Evolutionary conservation across 2,888 invertebrate genomes (phyloP).

Genomic region (Eupithecia tripunctaria): DNA sequence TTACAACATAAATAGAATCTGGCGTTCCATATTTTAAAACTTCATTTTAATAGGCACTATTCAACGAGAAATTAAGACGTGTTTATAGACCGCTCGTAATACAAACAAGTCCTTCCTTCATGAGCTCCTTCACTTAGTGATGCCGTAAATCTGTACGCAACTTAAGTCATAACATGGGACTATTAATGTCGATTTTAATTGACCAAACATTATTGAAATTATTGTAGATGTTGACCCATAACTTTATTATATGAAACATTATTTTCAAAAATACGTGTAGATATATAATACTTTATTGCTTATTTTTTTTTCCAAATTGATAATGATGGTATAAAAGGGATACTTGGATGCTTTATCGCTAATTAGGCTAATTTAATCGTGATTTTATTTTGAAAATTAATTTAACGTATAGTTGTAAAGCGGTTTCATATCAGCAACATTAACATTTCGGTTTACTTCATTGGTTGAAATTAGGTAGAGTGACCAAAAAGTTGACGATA

Average conservation of each 20-base stretch:
- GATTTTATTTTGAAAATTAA: too few species aligned
- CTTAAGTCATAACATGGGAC: conserved; percentile 55
- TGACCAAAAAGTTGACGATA: not conserved
- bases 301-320: too few species aligned
- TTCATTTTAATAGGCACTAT: conserved; percentile 82
- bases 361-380: too few species aligned
- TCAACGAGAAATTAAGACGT: conserved; percentile 82
- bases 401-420: not conserved
- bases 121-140: conserved; percentile 64
- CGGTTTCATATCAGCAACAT: not conserved
- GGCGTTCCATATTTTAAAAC: conserved; percentile 81
- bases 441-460: not conserved
- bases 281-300: too few species aligned
- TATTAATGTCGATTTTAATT: conserved; percentile 46
- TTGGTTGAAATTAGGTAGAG: not conserved
- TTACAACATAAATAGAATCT: conserved; percentile 78
- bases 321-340: too few species aligned
- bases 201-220: conserved; percentile 19
- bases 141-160: conserved; percentile 72
- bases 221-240: not conserved
- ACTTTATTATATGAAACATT: not conserved
- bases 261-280: not conserved
- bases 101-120: conserved; percentile 77
- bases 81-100: conserved; percentile 80
- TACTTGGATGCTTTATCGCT: too few species aligned